Evolutionary conservation across 2,888 invertebrate species (phyloP).

Genomic region (Troides oblongomaculatus): DNA sequence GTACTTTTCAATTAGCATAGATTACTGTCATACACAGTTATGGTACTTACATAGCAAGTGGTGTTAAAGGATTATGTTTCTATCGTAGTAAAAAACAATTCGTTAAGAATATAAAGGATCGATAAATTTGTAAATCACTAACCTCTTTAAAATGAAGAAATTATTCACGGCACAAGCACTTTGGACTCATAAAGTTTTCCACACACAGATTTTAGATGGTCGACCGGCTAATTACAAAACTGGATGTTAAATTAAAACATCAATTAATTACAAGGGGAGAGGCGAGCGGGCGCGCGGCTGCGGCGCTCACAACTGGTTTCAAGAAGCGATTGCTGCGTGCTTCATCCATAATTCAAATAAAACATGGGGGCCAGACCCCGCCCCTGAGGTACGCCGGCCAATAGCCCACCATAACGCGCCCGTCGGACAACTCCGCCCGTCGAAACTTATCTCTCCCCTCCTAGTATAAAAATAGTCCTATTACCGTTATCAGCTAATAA

Average conservation of each 20-base stretch:
- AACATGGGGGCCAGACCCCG: constrained; percentile 77
- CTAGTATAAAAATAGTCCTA: constrained; percentile 68
- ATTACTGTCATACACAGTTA: no score
- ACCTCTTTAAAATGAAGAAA: constrained; percentile 38
- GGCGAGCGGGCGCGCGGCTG: constrained; percentile 74
- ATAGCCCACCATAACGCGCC: constrained; percentile 63
- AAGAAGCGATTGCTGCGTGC: constrained; percentile 62
- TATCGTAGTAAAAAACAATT: no score
- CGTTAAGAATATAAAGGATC: background rate
- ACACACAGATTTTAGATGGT: constrained; percentile 65
- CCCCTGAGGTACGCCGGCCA: constrained; percentile 74
- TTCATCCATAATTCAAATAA: constrained; percentile 79
- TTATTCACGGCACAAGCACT: constrained; percentile 46
- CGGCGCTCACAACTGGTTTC: constrained; percentile 74
- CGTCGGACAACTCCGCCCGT: constrained; percentile 71
- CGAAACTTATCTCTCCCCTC: constrained; percentile 65
- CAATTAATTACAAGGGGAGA: constrained; percentile 77
- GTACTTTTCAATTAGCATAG: no score
- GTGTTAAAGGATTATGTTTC: no score
- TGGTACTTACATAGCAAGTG: no score
- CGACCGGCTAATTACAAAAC: constrained; percentile 69
- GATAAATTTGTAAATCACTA: constrained; percentile 34
- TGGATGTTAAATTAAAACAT: constrained; percentile 76
- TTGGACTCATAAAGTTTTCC: constrained; percentile 57
- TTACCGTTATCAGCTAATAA: constrained; percentile 69